Percentiles rank a stretch among this genome's conserved stretches.
Evolutionary conservation across 1,140 invertebrate genomes (phyloP).

Genomic region (Bilobella aurantiaca): DNA sequence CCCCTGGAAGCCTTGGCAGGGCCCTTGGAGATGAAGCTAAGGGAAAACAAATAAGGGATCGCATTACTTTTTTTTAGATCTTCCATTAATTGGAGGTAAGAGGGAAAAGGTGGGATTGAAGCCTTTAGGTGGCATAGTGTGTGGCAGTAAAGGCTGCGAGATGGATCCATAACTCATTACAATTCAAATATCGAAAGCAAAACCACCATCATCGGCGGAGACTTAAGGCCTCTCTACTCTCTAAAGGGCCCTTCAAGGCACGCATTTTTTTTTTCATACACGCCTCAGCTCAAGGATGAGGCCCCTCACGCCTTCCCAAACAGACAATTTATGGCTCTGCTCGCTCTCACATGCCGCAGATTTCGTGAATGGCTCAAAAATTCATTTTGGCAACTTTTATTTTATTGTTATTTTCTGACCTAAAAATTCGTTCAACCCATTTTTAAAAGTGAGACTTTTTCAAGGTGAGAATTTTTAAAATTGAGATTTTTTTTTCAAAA

Average conservation of each 20-base stretch:
- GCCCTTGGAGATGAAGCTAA: conserved; percentile 3
- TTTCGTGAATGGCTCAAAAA: too few species aligned
- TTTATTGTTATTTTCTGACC: neutral
- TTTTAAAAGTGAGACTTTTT: neutral
- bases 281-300: too few species aligned
- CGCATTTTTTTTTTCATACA: too few species aligned
- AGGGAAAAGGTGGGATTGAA: neutral
- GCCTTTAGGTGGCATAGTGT: neutral
- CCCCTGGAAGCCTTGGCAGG: neutral
- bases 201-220: neutral
- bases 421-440: neutral
- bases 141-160: neutral
- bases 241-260: too few species aligned
- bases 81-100: conserved; percentile 2
- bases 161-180: neutral
- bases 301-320: too few species aligned
- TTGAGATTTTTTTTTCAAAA: neutral
- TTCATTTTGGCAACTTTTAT: too few species aligned
- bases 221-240: too few species aligned
- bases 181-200: neutral
- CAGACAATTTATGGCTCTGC: too few species aligned
- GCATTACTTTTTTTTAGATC: neutral
- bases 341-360: too few species aligned
- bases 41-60: conserved; percentile 5
- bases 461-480: neutral